These are phyloP conservation scores for Gila orcuttii DNA, from an alignment of 2,113 vertebrate genomes.

Conservation along the genomic window DNA sequence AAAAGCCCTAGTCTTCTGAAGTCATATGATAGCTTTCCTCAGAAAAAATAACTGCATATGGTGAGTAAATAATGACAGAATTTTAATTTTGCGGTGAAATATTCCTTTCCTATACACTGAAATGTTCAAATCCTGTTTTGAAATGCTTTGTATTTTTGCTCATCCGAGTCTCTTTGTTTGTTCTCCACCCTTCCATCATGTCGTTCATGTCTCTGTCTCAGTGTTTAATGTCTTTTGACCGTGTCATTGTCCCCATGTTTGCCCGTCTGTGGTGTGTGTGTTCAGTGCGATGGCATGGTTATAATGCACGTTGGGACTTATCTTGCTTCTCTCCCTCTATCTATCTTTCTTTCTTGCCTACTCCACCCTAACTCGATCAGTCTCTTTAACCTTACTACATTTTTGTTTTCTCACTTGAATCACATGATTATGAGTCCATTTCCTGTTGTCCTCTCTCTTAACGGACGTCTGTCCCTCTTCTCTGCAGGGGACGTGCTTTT, in stretches of 20 bases:
- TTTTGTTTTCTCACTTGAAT: constrained; percentile 11
- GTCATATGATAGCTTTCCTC: constrained; percentile 6
- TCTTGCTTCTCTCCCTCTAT: constrained; percentile 35
- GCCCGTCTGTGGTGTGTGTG: constrained; percentile 46
- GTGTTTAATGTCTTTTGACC: constrained; percentile 52
- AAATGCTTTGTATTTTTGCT: constrained; percentile 48
- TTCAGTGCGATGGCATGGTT: constrained; percentile 69
- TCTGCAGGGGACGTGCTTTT: constrained; percentile 94
- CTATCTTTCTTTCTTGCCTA: constrained; percentile 1
- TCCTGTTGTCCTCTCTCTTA: constrained; percentile 42
- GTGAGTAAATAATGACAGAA: constrained; percentile 36
- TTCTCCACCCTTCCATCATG: not conserved
- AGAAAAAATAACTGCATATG: constrained; percentile 22
- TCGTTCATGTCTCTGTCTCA: constrained; percentile 15
- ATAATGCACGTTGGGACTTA: constrained; percentile 64
- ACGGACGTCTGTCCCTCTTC: constrained; percentile 52
- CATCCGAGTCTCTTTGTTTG: constrained; percentile 27
- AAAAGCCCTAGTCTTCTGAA: not conserved
- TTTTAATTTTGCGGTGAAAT: not conserved
- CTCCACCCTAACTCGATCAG: not conserved
- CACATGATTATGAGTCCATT: constrained; percentile 40
- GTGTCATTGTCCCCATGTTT: constrained; percentile 47
- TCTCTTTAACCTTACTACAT: constrained; percentile 2
- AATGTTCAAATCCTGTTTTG: constrained; percentile 40
- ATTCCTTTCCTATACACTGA: not conserved